Conservation (phyloP, 1,140 invertebrate species). For the Sycobia sp. region DNA sequence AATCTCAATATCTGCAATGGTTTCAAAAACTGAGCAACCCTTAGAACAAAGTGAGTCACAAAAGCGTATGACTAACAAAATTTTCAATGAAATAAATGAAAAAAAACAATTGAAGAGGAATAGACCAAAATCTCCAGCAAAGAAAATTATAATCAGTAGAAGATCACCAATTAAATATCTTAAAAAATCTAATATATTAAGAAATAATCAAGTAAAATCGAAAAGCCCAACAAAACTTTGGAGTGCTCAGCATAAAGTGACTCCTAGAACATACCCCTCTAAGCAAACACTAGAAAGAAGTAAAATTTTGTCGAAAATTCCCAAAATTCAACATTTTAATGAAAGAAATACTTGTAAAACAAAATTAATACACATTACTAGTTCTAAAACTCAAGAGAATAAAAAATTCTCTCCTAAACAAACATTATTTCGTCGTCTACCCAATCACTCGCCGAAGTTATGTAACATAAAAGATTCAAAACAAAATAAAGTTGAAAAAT, state of each 20-base stretch:
- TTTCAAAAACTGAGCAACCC: too few relatives aligned
- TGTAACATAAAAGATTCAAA: background rate
- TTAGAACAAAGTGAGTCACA: background rate
- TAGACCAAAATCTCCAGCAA: constrained; percentile 53
- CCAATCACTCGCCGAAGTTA: background rate
- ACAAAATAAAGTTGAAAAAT: constrained; percentile 13
- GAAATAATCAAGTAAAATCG: constrained; percentile 12
- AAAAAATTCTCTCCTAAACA: background rate
- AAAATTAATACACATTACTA: background rate
- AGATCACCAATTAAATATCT: constrained; percentile 50
- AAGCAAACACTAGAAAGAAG: background rate
- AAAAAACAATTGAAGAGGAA: constrained; percentile 31
- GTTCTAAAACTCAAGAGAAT: constrained; percentile 5
- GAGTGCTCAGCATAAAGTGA: constrained; percentile 2
- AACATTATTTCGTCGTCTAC: background rate
- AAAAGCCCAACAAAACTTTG: constrained; percentile 33
- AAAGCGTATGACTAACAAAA: background rate
- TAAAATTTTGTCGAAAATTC: constrained; percentile 7
- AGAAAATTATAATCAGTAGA: constrained; percentile 46
- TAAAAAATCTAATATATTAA: constrained; percentile 42
- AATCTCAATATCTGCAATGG: background rate
- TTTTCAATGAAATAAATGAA: background rate
- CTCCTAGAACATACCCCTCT: background rate
- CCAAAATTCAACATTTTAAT: constrained; percentile 1
- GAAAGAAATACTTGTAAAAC: constrained; percentile 2